Conservation (phyloP, 2,797 vertebrate genomes). For the Lagodon rhomboides region DNA sequence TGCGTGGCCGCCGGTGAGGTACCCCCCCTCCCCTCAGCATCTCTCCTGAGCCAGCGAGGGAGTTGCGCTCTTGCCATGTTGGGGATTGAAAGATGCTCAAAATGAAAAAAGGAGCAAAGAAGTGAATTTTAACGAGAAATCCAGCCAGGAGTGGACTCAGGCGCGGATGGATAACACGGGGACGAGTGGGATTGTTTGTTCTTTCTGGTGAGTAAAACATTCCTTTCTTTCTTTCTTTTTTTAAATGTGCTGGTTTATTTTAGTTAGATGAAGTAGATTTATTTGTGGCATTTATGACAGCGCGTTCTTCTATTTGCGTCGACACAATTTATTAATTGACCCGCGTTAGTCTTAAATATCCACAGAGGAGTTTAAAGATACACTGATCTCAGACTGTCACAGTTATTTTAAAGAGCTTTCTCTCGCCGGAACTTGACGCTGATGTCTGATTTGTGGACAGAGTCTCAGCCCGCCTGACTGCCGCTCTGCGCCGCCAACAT, state of each 20-base stretch:
- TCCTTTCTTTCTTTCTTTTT: background rate
- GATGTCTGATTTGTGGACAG: conserved; percentile 57
- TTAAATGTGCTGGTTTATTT: background rate
- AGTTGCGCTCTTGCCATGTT: conserved; percentile 64
- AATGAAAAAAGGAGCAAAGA: conserved; percentile 52
- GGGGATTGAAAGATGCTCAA: conserved; percentile 66
- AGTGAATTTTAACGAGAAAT: conserved; percentile 21
- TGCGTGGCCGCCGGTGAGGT: conserved; percentile 61
- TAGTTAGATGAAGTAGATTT: too few relatives aligned
- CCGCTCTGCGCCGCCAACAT: conserved; percentile 75
- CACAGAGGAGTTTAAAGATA: background rate
- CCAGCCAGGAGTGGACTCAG: conserved; percentile 32
- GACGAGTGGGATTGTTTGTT: conserved; percentile 30
- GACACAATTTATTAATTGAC: background rate
- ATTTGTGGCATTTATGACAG: background rate
- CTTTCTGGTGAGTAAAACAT: conserved; percentile 75
- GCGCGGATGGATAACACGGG: conserved; percentile 50
- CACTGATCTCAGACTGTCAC: background rate
- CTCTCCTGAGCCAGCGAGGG: conserved; percentile 72
- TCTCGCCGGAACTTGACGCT: background rate
- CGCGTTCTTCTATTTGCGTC: background rate
- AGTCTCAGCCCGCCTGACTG: conserved; percentile 49
- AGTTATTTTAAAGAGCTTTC: background rate
- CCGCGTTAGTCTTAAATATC: background rate
- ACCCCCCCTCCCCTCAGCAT: conserved; percentile 67